Evolutionary conservation across 2,797 vertebrate species (phyloP).

Genomic region (Mus minutoides): DNA sequence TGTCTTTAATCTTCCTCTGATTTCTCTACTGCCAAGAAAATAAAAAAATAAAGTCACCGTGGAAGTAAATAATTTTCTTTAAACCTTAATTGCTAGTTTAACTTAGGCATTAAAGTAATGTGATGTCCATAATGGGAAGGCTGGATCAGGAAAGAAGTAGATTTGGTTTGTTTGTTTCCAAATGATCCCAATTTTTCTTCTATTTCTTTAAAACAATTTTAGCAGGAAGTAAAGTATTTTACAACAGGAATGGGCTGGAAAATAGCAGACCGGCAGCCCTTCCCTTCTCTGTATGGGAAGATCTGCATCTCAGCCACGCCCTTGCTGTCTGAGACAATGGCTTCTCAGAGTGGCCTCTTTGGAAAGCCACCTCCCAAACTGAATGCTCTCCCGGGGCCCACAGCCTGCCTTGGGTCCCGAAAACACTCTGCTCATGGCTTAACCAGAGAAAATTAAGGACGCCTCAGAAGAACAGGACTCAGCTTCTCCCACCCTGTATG

Average conservation of each 20-base stretch:
- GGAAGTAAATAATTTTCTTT: neutral
- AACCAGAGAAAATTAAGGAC: neutral
- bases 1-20: neutral
- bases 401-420: neutral
- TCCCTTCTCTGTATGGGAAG: neutral
- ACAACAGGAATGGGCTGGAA: slow-evolving; percentile 19
- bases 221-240: slow-evolving; percentile 48
- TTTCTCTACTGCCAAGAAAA: slow-evolving; percentile 36
- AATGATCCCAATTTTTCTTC: slow-evolving; percentile 47
- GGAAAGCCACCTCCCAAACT: slow-evolving; percentile 24
- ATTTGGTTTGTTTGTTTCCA: slow-evolving; percentile 48
- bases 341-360: slow-evolving; percentile 38
- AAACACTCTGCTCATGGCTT: slow-evolving; percentile 37
- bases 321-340: neutral
- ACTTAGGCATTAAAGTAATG: slow-evolving; percentile 30
- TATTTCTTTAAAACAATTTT: slow-evolving; percentile 46
- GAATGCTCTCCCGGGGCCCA: neutral
- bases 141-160: slow-evolving; percentile 21
- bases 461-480: neutral
- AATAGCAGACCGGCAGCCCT: neutral
- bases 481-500: neutral
- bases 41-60: neutral
- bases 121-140: neutral
- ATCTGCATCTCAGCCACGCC: neutral
- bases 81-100: slow-evolving; percentile 50